phyloP scores from a whole-genome alignment of 2,797 vertebrate species.

The Scyliorhinus canicula region DNA sequence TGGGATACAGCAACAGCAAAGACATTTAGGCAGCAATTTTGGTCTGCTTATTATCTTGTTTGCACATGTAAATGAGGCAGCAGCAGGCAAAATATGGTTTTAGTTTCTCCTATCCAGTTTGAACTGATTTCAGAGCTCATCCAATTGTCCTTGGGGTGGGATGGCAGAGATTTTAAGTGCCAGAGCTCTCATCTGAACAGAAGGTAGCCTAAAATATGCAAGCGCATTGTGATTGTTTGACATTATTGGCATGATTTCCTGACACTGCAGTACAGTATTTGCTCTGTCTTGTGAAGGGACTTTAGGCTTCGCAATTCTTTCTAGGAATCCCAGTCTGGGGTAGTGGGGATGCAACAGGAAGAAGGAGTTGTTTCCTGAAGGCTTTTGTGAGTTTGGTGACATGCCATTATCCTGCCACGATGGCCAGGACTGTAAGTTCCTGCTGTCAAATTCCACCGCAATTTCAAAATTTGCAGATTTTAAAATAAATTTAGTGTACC shows the following conservation, averaged over 20 bases:
- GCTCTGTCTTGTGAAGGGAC: neutral
- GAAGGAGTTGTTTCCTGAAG: neutral
- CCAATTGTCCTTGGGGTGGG: neutral
- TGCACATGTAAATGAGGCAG: neutral
- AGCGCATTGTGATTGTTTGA: neutral
- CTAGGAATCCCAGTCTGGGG: neutral
- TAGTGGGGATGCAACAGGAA: neutral
- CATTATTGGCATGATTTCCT: neutral
- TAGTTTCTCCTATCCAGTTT: neutral
- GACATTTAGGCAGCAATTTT: neutral
- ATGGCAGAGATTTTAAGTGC: neutral
- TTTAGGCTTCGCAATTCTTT: neutral
- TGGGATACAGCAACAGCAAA: neutral
- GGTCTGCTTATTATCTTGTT: neutral
- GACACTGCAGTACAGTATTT: neutral
- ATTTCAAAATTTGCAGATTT: neutral
- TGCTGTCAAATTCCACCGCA: too few species aligned
- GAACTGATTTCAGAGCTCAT: neutral
- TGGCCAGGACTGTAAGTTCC: too few species aligned
- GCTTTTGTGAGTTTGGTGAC: too few species aligned
- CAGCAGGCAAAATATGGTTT: neutral
- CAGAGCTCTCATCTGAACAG: neutral
- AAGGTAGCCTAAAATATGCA: neutral
- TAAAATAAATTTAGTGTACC: too few species aligned
- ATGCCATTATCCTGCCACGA: too few species aligned